Conservation (phyloP, 2,888 invertebrate species). For the Diploptera punctata region DNA sequence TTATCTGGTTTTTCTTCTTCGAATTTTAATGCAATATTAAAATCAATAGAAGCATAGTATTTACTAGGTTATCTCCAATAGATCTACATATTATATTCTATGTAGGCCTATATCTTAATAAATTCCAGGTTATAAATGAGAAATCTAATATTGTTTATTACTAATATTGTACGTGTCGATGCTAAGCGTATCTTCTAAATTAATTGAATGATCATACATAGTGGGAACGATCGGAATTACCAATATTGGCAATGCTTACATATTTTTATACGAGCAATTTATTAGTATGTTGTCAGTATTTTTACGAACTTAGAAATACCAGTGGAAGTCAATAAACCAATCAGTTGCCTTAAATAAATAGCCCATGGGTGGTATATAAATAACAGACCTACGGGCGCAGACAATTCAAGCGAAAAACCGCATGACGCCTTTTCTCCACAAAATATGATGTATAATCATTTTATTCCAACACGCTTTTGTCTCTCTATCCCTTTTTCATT, state of each 20-base stretch:
- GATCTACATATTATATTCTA: no score
- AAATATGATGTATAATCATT: constrained; percentile 1
- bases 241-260: background rate
- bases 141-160: no score
- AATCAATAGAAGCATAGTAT: no score
- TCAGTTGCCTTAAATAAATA: constrained; percentile 9
- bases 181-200: no score
- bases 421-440: background rate
- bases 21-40: no score
- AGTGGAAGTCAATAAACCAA: constrained; percentile 11
- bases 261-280: background rate
- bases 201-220: no score
- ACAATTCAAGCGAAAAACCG: background rate
- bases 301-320: background rate
- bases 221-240: background rate
- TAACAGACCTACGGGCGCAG: background rate
- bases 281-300: background rate
- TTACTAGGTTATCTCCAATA: no score
- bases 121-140: no score
- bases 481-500: no score
- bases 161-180: no score
- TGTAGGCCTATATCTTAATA: no score
- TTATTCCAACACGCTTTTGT: background rate
- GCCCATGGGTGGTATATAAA: background rate
- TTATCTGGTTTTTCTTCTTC: no score